Evolutionary conservation across 2,113 vertebrate genomes (phyloP).

Genomic region (Petrocephalus zakoni): DNA sequence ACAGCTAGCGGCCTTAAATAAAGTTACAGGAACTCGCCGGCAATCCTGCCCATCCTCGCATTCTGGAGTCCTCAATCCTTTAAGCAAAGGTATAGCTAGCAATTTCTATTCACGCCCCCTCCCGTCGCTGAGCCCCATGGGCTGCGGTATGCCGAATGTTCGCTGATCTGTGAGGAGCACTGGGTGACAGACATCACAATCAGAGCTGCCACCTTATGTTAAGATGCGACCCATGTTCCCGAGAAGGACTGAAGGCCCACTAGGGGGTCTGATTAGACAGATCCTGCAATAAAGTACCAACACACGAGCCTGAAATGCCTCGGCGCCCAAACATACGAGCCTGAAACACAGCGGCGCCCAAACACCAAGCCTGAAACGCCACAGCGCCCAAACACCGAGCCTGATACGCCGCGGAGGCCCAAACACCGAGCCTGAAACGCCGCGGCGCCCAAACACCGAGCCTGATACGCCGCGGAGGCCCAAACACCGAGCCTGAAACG

Average conservation of each 20-base stretch:
- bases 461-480: too few species aligned
- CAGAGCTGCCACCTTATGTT: neutral
- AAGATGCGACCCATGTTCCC: neutral
- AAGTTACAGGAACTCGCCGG: neutral
- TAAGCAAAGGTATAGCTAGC: neutral
- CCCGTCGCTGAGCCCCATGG: neutral
- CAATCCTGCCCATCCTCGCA: neutral
- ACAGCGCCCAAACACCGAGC: too few species aligned
- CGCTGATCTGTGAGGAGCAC: neutral
- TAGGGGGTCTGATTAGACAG: neutral
- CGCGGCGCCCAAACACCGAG: too few species aligned
- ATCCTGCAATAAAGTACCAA: neutral
- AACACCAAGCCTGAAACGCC: too few species aligned
- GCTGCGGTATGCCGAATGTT: neutral
- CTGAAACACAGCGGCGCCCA: too few species aligned
- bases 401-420: too few species aligned
- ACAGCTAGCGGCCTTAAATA: neutral
- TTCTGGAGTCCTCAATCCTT: neutral
- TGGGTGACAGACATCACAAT: neutral
- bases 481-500: too few species aligned
- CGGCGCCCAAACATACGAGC: too few species aligned
- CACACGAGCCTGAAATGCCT: too few species aligned
- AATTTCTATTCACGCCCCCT: neutral
- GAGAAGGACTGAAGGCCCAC: neutral
- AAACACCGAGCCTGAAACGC: too few species aligned